A percentile compares a stretch with the other conserved stretches of the same genome.
These are phyloP conservation scores for Thalassoma bifasciatum DNA, from an alignment of 2,113 vertebrate species.

Conservation along the genomic window DNA sequence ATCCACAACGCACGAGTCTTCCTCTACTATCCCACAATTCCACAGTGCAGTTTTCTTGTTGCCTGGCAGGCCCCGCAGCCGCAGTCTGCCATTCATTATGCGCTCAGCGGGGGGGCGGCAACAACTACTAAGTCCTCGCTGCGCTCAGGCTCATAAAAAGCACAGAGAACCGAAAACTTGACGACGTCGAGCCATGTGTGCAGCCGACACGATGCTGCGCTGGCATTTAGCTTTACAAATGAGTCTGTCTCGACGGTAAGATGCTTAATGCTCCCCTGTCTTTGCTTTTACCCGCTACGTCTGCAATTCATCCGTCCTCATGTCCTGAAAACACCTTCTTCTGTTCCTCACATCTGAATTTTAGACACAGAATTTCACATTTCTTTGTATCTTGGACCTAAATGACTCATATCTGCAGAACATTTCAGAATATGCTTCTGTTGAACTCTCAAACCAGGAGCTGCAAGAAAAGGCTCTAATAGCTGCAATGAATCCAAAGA, in stretches of 20 bases:
- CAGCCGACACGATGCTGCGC: constrained; percentile 33
- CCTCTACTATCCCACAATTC: constrained; percentile 68
- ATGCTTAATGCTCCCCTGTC: constrained; percentile 30
- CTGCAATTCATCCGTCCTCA: background rate
- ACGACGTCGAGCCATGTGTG: constrained; percentile 34
- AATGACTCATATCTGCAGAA: no score
- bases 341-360: no score
- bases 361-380: no score
- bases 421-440: no score
- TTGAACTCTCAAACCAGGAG: no score
- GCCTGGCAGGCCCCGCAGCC: constrained; percentile 57
- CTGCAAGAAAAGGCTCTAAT: no score
- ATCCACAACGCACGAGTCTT: constrained; percentile 60
- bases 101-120: constrained; percentile 57
- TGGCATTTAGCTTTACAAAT: constrained; percentile 44
- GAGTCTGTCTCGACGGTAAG: constrained; percentile 4
- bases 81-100: constrained; percentile 70
- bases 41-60: constrained; percentile 53
- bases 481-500: no score
- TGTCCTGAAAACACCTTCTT: background rate
- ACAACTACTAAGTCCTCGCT: constrained; percentile 46
- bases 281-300: constrained; percentile 39
- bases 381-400: no score
- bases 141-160: constrained; percentile 51
- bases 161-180: constrained; percentile 28